Evolutionary conservation across 2,888 invertebrate genomes (phyloP).

Genomic region (Diaprepes abbreviatus): DNA sequence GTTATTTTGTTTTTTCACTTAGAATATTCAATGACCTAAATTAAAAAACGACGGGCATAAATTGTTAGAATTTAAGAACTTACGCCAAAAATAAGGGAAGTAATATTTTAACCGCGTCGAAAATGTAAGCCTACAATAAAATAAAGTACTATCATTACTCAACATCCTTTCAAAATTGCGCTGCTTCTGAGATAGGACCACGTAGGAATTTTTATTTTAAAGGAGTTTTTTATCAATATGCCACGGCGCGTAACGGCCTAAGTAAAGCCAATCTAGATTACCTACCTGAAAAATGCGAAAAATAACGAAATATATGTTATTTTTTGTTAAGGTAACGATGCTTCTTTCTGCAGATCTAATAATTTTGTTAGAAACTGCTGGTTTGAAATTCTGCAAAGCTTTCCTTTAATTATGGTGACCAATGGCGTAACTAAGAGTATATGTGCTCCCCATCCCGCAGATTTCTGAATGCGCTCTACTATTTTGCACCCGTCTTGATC

Average conservation of each 20-base stretch:
- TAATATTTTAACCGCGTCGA: constrained; percentile 28
- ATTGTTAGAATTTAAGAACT: constrained; percentile 20
- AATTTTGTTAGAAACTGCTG: too few species aligned
- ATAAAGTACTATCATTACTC: constrained; percentile 33
- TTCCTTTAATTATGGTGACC: too few species aligned
- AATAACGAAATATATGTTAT: not conserved
- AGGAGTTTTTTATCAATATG: constrained; percentile 40
- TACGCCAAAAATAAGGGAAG: constrained; percentile 9
- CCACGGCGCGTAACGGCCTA: constrained; percentile 12
- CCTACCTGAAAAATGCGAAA: not conserved
- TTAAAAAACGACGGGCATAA: constrained; percentile 14
- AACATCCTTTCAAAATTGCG: constrained; percentile 19
- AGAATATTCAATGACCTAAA: constrained; percentile 2
- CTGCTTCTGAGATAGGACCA: constrained; percentile 21
- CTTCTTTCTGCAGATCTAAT: too few species aligned
- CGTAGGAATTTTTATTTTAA: constrained; percentile 38
- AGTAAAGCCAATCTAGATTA: constrained; percentile 9
- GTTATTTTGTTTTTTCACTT: not conserved
- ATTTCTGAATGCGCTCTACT: too few species aligned
- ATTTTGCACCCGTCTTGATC: too few species aligned
- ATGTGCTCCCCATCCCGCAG: too few species aligned
- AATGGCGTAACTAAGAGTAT: too few species aligned
- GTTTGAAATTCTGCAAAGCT: too few species aligned
- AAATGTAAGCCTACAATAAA: constrained; percentile 34
- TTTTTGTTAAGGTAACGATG: not conserved